These are phyloP conservation scores for Thaleichthys pacificus DNA, from an alignment of 2,797 vertebrate species.

Conservation along the genomic window DNA sequence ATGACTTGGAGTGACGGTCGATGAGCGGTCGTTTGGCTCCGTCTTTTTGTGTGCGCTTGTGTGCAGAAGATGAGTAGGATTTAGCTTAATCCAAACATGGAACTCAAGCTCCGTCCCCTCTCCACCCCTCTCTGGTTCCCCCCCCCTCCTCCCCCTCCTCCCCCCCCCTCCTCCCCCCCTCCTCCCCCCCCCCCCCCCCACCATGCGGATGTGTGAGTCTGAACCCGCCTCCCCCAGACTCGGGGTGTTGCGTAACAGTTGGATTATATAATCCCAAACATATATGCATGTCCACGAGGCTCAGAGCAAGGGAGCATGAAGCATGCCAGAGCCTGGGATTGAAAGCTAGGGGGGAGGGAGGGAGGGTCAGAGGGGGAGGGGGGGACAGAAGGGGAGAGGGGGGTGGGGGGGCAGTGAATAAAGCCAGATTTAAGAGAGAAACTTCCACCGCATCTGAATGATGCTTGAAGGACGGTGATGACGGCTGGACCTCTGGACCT, in stretches of 20 bases:
- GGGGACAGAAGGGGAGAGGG: not conserved
- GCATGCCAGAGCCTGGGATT: slow-evolving; percentile 52
- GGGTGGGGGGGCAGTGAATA: not conserved
- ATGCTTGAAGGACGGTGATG: no score
- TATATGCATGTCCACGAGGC: slow-evolving; percentile 69
- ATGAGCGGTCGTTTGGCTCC: not conserved
- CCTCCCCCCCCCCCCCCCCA: not conserved
- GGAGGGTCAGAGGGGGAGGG: no score
- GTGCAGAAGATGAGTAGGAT: slow-evolving; percentile 55
- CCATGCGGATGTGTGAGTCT: not conserved
- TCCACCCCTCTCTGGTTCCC: not conserved
- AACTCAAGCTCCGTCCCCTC: slow-evolving; percentile 57
- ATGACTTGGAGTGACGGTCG: slow-evolving; percentile 59
- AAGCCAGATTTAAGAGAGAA: no score
- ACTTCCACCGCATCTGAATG: no score
- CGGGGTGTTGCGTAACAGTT: slow-evolving; percentile 67
- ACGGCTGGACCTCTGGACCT: no score
- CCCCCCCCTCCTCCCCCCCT: slow-evolving; percentile 13
- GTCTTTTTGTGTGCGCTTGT: slow-evolving; percentile 2
- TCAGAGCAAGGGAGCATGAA: slow-evolving; percentile 55
- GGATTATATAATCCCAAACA: slow-evolving; percentile 76
- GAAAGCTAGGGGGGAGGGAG: slow-evolving; percentile 5
- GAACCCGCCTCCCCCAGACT: slow-evolving; percentile 49
- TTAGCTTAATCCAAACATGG: slow-evolving; percentile 72
- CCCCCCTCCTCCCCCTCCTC: slow-evolving; percentile 4